Percentiles rank a stretch among this genome's conserved stretches.
Conservation (phyloP, 2,888 invertebrate species). For the Anoplius nigerrimus region DNA sequence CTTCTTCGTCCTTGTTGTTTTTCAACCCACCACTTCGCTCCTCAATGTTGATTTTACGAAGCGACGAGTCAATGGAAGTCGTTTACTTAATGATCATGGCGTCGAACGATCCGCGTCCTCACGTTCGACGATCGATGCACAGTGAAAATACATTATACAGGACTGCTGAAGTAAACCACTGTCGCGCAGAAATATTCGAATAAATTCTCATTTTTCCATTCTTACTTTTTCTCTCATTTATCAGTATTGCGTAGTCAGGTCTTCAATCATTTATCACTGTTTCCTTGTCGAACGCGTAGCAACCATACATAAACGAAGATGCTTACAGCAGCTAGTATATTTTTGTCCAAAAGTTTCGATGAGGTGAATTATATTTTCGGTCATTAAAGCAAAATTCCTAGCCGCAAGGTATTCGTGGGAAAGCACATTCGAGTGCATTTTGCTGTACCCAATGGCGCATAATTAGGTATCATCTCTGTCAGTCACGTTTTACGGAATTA, state of each 20-base stretch:
- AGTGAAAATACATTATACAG: constrained; percentile 24
- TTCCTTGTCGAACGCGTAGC: too few relatives aligned
- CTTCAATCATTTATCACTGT: too few relatives aligned
- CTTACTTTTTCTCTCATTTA: too few relatives aligned
- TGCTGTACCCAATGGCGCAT: background rate
- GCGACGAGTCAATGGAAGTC: background rate
- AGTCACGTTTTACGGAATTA: background rate
- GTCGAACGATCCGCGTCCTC: constrained; percentile 38
- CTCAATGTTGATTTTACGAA: constrained; percentile 54
- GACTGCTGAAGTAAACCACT: background rate
- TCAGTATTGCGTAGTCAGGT: too few relatives aligned
- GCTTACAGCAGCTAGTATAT: too few relatives aligned
- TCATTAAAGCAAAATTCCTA: background rate
- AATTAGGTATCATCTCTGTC: too few relatives aligned
- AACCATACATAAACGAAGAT: too few relatives aligned
- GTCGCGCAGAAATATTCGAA: background rate
- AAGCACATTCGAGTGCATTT: background rate
- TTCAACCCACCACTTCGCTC: too few relatives aligned
- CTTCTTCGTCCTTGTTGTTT: too few relatives aligned
- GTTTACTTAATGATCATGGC: constrained; percentile 49
- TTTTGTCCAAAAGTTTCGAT: too few relatives aligned
- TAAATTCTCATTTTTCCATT: too few relatives aligned
- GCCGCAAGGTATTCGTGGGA: background rate
- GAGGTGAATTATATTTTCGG: background rate
- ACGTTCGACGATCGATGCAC: constrained; percentile 20